Percentiles rank a stretch among this genome's conserved stretches.
phyloP scores from a whole-genome alignment of 92 coral and sea anemone species.

The Zoanthus sociatus region DNA sequence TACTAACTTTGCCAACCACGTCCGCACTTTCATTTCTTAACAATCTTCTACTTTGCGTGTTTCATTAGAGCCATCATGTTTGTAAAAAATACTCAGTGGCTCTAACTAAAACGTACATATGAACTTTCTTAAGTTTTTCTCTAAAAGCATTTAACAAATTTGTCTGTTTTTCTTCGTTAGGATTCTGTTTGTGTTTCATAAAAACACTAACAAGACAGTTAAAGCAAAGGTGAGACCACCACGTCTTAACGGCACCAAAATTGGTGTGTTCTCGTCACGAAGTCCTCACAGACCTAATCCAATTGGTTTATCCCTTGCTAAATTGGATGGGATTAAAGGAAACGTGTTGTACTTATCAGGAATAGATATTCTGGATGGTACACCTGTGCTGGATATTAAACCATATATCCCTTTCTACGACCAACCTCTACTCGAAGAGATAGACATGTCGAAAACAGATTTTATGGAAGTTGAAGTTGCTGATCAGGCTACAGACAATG shows the following conservation, averaged over 20 bases:
- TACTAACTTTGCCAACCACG: no score
- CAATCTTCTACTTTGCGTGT: no score
- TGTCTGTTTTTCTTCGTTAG: constrained; percentile 29
- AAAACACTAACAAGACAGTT: constrained; percentile 64
- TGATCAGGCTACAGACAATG: background rate
- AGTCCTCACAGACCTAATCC: constrained; percentile 84
- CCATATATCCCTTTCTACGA: constrained; percentile 77
- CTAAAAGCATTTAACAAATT: background rate
- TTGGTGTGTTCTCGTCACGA: constrained; percentile 75
- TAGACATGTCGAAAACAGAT: background rate
- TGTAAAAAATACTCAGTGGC: no score
- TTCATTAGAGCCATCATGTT: no score
- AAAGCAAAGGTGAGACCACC: constrained; percentile 76
- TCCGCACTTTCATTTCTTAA: no score
- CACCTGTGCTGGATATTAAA: constrained; percentile 73
- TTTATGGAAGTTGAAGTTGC: constrained; percentile 13
- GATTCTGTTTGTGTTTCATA: constrained; percentile 72
- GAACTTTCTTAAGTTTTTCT: no score
- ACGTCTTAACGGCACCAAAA: constrained; percentile 70
- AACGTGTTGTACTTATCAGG: constrained; percentile 64
- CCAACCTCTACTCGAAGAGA: constrained; percentile 33
- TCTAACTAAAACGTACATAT: no score
- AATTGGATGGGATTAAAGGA: constrained; percentile 63
- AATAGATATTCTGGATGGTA: constrained; percentile 74
- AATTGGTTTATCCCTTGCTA: constrained; percentile 74